Evolutionary conservation across 1,140 invertebrate genomes (phyloP), one percentile per base, ranked within the genome.

Genomic region (Panagrolaimus sp.): DNA sequence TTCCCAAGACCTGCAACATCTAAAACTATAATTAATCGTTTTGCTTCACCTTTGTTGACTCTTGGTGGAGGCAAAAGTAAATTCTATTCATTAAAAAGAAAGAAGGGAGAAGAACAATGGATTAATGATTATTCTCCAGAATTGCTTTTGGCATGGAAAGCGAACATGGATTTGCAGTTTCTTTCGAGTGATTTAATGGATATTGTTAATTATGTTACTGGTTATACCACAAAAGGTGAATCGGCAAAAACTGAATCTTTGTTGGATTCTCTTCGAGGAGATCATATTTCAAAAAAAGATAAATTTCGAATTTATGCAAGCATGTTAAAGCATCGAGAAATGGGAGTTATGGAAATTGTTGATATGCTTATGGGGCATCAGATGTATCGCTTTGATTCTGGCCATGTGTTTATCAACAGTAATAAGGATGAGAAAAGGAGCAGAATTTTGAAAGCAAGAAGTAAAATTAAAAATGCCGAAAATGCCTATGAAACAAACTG

Each of bases 91-190:
- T 52, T 63, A 38, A 6, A 24, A 14, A 24, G 24, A 7, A 24
- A 15, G 2, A 62, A 62, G 62, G 10, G n/a, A 17, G 5, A 24
- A 1, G 62, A 63, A 3, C 24, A 7, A 0, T n/a, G n/a, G 15
- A 63, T 63, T 38, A 63, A 63, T 28, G 62, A 24, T 15, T 63
- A 63, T 38, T 17, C n/a, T 14, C 62, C 62, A 9, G 21, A 15
- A 17, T 17, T 63, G 2, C 15, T 63, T 6, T n/a, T 28, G 24
- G 62, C 62, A 15, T 63, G 62, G 62, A 24, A 38, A 24, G 62
- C 15, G 1, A 63, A 63, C 32, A 38, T 63, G 17, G 62, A 63
- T 9, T 38, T 63, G 7, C 62, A 63, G 9, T 24, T 63, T 38
- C 8, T 63, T 0, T 38, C 32, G 4, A 15, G 15, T 1, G 48